These are phyloP conservation scores for Orchesella flavescens DNA, from an alignment of 2,888 invertebrate species.

Conservation along the genomic window DNA sequence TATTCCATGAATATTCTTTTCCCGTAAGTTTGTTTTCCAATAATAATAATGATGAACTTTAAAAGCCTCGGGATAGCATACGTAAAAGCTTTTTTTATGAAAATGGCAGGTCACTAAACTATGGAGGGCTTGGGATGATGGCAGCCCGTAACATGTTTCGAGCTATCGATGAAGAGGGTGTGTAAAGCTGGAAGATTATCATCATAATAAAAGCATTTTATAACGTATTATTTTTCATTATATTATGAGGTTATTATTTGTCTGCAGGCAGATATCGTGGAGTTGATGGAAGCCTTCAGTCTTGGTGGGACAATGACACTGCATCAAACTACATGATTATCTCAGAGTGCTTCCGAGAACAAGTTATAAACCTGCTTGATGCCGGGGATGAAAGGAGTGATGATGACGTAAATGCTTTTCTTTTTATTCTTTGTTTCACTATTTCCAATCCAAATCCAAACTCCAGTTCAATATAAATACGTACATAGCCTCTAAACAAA, in stretches of 20 bases:
- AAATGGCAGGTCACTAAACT: conserved; percentile 57
- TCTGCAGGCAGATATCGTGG: conserved; percentile 54
- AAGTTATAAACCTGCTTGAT: conserved; percentile 13
- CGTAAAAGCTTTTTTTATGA: background rate
- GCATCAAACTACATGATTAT: conserved; percentile 48
- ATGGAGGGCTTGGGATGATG: conserved; percentile 58
- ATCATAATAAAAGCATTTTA: background rate
- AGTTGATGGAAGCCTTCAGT: conserved; percentile 42
- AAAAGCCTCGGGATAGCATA: no score
- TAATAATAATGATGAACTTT: no score
- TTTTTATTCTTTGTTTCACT: no score
- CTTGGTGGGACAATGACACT: conserved; percentile 65
- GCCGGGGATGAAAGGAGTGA: no score
- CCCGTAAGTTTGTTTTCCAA: conserved; percentile 18
- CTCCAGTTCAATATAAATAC: no score
- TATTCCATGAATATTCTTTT: background rate
- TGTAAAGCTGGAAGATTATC: background rate
- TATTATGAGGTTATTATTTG: conserved; percentile 1
- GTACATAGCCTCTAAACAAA: no score
- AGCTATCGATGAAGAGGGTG: conserved; percentile 62
- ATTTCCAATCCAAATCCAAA: no score
- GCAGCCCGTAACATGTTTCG: conserved; percentile 54
- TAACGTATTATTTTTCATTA: background rate
- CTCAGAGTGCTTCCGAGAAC: conserved; percentile 50
- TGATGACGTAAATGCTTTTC: no score